These are phyloP conservation scores for Odontothrips loti DNA, from an alignment of 2,888 invertebrate genomes.

Conservation along the genomic window DNA sequence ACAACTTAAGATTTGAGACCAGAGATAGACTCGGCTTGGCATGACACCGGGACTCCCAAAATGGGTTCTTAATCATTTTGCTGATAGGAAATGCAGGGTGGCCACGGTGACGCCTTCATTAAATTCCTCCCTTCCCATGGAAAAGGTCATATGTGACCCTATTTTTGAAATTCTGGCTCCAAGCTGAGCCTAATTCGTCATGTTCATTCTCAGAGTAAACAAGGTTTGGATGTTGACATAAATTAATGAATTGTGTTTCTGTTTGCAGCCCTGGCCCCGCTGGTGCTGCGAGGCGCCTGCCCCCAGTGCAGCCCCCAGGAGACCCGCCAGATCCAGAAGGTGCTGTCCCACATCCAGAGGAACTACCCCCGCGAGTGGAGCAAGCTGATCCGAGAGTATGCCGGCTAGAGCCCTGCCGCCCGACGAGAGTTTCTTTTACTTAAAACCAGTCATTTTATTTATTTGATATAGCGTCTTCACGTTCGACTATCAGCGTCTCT, in stretches of 20 bases:
- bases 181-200: too few relatives aligned
- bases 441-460: conserved; percentile 23
- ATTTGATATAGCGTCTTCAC: neutral
- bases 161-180: too few relatives aligned
- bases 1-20: too few relatives aligned
- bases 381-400: conserved; percentile 64
- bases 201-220: conserved; percentile 30
- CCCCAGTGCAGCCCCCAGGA: conserved; percentile 66
- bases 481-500: neutral
- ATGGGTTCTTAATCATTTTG: too few relatives aligned
- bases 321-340: conserved; percentile 67
- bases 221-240: too few relatives aligned
- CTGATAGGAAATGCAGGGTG: too few relatives aligned
- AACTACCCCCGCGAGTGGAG: conserved; percentile 74
- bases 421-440: neutral
- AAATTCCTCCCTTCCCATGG: too few relatives aligned
- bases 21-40: too few relatives aligned
- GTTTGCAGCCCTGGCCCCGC: conserved; percentile 63
- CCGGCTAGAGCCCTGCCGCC: neutral
- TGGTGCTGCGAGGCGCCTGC: conserved; percentile 68
- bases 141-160: too few relatives aligned
- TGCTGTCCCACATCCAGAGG: conserved; percentile 67
- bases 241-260: conserved; percentile 16
- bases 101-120: too few relatives aligned
- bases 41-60: too few relatives aligned